Evolutionary conservation across 2,888 invertebrate genomes (phyloP), one percentile per base, ranked within the genome.

Genomic region (Apotomis betuletana): DNA sequence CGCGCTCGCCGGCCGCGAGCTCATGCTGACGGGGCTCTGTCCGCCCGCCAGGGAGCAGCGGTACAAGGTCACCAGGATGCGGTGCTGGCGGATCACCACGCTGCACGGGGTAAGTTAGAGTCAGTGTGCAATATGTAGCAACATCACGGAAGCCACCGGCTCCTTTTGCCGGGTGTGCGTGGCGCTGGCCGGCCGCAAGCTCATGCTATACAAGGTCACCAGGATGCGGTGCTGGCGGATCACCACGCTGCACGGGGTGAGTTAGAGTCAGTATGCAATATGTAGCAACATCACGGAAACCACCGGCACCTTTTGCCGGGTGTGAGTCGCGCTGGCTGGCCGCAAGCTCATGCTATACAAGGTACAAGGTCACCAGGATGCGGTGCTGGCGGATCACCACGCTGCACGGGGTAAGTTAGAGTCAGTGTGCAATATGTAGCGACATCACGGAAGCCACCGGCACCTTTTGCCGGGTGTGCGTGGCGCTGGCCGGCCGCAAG

Each of bases 211-310:
- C 88, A 97, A 98, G 88, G 98, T 99, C 54, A 99, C 99, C 0
- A 94, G 99, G 79, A 99, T 99, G 97, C 95, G 98, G 73, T 99
- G 99, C 83, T 99, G 99, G 99, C 95, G 99, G 79, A 98, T 99
- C 62, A 98, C 98, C 27, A 97, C 98, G 1, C 93, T 96, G 79
- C 96, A 97, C 85, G 92, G 93, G 55, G 64, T 64, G 44, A 44
- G 63, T 27, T 15, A 15, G 15, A 15, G 15, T 15, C 15, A 15
- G 15, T 15, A 0, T 74, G 78, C 5, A 87, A 76, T 90, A 0
- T 87, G 84, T 36, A 79, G 77, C 44, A 15, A 15, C 15, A 15
- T 15, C 15, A 15, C 15, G 15, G 15, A 15, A 15, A 77, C 75
- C 3, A 2, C 74, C 8, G 74, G 75, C 10, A 84, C 76, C 67